Evolutionary conservation across 2,113 vertebrate genomes (phyloP).

Genomic region (Chascanopsetta lugubris): DNA sequence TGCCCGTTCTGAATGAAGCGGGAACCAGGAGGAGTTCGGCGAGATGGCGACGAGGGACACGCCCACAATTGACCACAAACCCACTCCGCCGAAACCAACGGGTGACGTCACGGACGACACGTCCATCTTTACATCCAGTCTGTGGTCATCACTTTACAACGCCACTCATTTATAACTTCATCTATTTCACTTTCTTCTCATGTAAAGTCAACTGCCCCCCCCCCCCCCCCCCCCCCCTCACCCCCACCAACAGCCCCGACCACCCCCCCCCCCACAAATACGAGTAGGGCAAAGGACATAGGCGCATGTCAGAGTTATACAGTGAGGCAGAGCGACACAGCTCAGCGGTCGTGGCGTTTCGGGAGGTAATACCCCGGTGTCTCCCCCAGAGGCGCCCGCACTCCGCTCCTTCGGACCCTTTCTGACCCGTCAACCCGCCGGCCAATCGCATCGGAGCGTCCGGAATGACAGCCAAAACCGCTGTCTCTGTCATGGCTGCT

Average conservation of each 20-base stretch:
- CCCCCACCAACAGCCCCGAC: too few relatives aligned
- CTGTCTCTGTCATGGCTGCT: constrained; percentile 79
- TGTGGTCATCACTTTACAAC: too few relatives aligned
- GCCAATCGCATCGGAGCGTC: constrained; percentile 60
- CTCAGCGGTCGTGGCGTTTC: constrained; percentile 61
- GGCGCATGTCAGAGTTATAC: constrained; percentile 46
- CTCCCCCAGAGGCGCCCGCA: constrained; percentile 23
- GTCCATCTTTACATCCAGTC: too few relatives aligned
- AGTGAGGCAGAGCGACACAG: constrained; percentile 34
- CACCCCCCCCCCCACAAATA: too few relatives aligned
- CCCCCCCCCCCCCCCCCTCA: too few relatives aligned
- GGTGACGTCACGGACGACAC: too few relatives aligned
- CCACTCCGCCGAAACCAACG: too few relatives aligned
- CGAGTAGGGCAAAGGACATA: constrained; percentile 50
- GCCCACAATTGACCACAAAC: too few relatives aligned
- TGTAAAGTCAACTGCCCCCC: constrained; percentile 34
- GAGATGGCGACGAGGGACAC: too few relatives aligned
- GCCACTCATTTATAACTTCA: constrained; percentile 47
- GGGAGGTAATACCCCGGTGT: constrained; percentile 60
- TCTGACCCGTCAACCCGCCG: constrained; percentile 76
- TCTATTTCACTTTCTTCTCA: constrained; percentile 45
- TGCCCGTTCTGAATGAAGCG: too few relatives aligned
- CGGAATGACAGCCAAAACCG: constrained; percentile 76
- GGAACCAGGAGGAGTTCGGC: too few relatives aligned
- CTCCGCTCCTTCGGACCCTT: constrained; percentile 50